Evolutionary conservation across 2,797 vertebrate species (phyloP), one percentile per base, ranked within the genome.

Genomic region (Lophotriccus pileatus): DNA sequence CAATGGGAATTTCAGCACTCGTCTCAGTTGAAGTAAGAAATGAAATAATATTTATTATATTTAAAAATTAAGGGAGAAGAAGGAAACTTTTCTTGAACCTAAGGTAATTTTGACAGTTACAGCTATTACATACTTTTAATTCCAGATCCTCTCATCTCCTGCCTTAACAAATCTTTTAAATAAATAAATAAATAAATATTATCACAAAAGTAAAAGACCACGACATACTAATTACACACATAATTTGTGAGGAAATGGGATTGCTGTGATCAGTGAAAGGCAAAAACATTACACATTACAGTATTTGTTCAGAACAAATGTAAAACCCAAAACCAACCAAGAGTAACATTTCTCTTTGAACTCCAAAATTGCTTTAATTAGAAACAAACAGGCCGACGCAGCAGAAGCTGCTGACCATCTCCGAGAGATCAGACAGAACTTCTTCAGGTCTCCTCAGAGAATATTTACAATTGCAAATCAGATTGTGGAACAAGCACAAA

Each of bases 221-320:
- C 1, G 24, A 56, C 8, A 41, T 17, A 60, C 9, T 82, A 84
- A 90, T 91, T 78, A 84, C 32, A 79, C 14, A 72, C 9, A 27
- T 39, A 75, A 93, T 87, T 89, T 82, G 20, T 56, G 46, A 92
- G 46, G 30, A 91, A 92, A 94, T 75, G 64, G 47, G 82, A 82
- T 78, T 90, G 28, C 36, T 88, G 23, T 93, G 46, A 93, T 84
- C 81, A 80, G 15, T 83, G 52, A 66, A 32, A 77, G 52, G 19
- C 34, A 80, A 63, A 67, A 95, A 55, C 72, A 94, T 87, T 27
- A 56, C 6, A 52, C 0, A 4, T n/a, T 30, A 43, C 0, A 0
- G 23, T 43, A 63, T 75, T 89, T 92, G 24, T 73, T 93, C 68
- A 77, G 47, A 85, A 64, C 14, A 93, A 74, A 85, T 34, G 72